phyloP scores from a whole-genome alignment of 2,113 vertebrate genomes.

The Pantherophis guttatus region DNA sequence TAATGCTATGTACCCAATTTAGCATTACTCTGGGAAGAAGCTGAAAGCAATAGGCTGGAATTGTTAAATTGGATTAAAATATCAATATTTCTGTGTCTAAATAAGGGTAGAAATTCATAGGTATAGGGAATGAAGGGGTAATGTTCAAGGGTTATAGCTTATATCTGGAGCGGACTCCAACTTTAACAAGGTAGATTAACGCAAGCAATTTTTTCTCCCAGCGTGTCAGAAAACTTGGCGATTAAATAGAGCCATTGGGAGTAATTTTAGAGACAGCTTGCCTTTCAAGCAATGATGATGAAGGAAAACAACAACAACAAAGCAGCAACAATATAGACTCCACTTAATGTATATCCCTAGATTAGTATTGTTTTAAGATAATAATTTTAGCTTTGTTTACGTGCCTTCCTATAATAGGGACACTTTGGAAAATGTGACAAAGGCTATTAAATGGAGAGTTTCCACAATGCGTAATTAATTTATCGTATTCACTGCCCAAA shows the following conservation, averaged over 20 bases:
- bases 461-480: not conserved
- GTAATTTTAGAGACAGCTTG: constrained; percentile 14
- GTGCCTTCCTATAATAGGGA: not conserved
- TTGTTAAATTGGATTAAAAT: not conserved
- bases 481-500: not conserved
- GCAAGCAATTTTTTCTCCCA: not conserved
- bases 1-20: not conserved
- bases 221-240: not conserved
- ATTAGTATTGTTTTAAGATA: not conserved
- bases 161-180: not conserved
- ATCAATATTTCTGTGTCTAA: not conserved
- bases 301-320: not conserved
- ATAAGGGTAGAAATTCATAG: not conserved
- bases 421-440: constrained; percentile 24
- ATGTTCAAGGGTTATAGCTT: not conserved
- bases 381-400: not conserved
- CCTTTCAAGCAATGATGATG: not conserved
- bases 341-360: not conserved
- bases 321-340: not conserved
- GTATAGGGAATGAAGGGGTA: not conserved
- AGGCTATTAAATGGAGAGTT: not conserved
- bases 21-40: not conserved
- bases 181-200: constrained; percentile 4
- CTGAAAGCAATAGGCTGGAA: not conserved
- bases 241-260: not conserved